Base-by-base conservation (phyloP, 1,140 invertebrate species). In the Lucilia cuprina region DNA sequence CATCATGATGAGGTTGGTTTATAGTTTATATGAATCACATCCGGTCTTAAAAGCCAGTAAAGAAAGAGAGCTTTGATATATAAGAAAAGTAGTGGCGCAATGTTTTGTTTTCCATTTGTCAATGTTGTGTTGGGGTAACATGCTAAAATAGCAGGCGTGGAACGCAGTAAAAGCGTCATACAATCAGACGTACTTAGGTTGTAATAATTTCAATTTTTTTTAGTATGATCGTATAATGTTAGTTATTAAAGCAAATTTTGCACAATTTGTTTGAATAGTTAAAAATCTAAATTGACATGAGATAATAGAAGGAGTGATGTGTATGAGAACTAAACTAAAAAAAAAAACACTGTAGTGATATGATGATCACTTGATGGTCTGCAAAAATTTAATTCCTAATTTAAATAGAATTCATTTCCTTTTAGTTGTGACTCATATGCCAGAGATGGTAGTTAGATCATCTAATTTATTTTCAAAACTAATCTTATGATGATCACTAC, bases 21-120 rank as follows among this genome's bases (percentile, higher is more conserved):
- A 25, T 70, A 70, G 65, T 70, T 70, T 19, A 21, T 83, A 83
- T 83, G 82, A 83, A 83, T 83, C 82, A 83, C 82, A 83, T 83
- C 82, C 82, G 82, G 82, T 83, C 34, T 25, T 55, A 30, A 47
- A 82, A 55, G 41, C 34, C 74, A 41, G 65, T 25, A 10, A 77
- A 77, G 74, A 77, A 49, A 41, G 34, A 78, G 75, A 35, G 75
- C 34, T 41, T 41, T 78, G 19, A 77, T n/a, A 49, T 78, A 49
- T 34, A 21, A 25, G n/a, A 77, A 7, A 77, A 77, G 14, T 14
- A 78, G 41, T 41, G 47, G 47, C 34, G 34, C 34, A 19, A 25
- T 70, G 7, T 19, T 70, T 21, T 70, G 12, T 14, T 55, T 49
- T 4, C 50, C 50, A 19, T 0, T 30, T 30, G 25, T 30, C 25